phyloP scores from a whole-genome alignment of 2,797 vertebrate species.

The Hemibagrus guttatus region DNA sequence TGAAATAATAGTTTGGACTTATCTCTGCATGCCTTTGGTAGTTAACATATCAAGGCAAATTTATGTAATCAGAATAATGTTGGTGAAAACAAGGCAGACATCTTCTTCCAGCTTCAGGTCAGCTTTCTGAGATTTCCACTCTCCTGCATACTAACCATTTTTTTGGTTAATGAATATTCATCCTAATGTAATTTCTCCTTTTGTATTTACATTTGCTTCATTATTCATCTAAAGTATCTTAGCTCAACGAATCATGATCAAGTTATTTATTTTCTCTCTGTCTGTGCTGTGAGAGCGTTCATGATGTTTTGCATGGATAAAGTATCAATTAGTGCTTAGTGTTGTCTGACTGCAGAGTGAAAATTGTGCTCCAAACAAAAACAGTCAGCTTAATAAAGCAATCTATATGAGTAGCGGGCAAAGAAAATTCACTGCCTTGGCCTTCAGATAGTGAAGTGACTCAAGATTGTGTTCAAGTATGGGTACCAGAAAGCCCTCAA shows the following conservation, averaged over 20 bases:
- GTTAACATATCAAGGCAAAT: not conserved
- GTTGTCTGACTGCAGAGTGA: constrained; percentile 30
- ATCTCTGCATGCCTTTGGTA: not conserved
- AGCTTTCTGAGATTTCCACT: not conserved
- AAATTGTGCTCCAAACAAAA: constrained; percentile 43
- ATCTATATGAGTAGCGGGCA: constrained; percentile 24
- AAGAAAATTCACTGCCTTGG: constrained; percentile 13
- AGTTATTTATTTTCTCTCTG: constrained; percentile 26
- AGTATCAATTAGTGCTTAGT: constrained; percentile 44
- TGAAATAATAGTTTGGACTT: not conserved
- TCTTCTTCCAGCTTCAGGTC: not conserved
- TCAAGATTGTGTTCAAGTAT: constrained; percentile 19
- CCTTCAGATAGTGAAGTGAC: constrained; percentile 38
- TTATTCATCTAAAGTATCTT: constrained; percentile 6
- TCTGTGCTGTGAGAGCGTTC: constrained; percentile 23
- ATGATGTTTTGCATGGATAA: constrained; percentile 34
- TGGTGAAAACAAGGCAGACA: constrained; percentile 1
- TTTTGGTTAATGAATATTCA: constrained; percentile 11
- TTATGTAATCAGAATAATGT: constrained; percentile 7
- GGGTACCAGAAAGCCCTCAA: constrained; percentile 24
- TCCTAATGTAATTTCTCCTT: constrained; percentile 13
- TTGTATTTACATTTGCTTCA: constrained; percentile 8
- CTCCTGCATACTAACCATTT: not conserved
- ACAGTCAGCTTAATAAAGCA: constrained; percentile 41
- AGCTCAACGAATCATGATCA: constrained; percentile 25